Conservation (phyloP, 2,888 invertebrate genomes). For the Autographa gamma region DNA sequence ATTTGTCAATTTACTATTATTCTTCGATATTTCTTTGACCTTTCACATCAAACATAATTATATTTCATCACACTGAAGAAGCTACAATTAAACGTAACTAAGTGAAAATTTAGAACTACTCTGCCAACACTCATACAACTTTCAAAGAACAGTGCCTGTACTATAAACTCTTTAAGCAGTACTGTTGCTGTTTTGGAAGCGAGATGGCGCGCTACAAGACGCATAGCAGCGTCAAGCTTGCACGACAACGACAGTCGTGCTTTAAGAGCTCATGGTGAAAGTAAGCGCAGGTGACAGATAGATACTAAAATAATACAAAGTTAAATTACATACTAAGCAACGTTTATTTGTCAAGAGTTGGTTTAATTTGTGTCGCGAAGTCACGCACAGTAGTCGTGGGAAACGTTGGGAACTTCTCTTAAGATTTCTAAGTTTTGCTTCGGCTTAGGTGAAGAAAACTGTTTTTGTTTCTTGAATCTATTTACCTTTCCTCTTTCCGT, state of each 20-base stretch:
- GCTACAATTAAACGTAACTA: neutral
- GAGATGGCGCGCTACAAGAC: too few relatives aligned
- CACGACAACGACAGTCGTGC: too few relatives aligned
- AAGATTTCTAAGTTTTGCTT: slow-evolving; percentile 1
- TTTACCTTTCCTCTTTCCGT: neutral
- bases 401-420: neutral
- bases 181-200: too few relatives aligned
- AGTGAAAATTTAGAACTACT: neutral
- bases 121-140: neutral
- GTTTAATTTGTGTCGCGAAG: slow-evolving; percentile 1
- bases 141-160: neutral
- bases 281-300: too few relatives aligned
- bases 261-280: too few relatives aligned
- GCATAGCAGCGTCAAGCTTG: too few relatives aligned
- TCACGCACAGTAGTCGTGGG: slow-evolving; percentile 1
- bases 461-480: neutral
- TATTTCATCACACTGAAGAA: neutral
- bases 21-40: too few relatives aligned
- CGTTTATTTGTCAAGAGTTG: neutral
- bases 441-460: neutral
- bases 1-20: too few relatives aligned
- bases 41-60: neutral
- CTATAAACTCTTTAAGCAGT: too few relatives aligned
- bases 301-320: neutral
- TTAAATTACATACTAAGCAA: neutral